Base-by-base conservation (phyloP, 2,113 vertebrate genomes). In the Pluvianellus socialis region DNA sequence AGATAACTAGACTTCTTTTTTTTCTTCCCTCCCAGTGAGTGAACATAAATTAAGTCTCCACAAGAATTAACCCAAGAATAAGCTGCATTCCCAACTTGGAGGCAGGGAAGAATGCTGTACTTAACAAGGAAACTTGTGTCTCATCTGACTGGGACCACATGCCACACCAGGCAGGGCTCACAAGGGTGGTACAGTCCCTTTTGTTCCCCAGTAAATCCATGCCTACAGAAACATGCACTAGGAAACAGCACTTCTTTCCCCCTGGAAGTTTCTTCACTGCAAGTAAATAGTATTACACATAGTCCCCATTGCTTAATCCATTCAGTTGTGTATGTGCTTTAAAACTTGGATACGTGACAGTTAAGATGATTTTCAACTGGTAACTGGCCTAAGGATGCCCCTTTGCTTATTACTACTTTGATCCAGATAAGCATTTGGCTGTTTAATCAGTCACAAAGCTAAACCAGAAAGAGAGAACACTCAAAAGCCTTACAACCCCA, bases 341-440 rank as follows among this genome's bases (percentile, higher is more conserved):
- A 33, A 47, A 56, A 82, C 61, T 87, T 76, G 83, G 73, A 49
- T 49, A 47, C 4, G 3, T 71, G 75, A 90, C 79, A 82, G 56
- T 58, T 86, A 71, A 77, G n/a, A 53, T 49, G 45, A 50, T 18
- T 47, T 91, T 70, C 79, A 95, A 33, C 53, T 85, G 83, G 73
- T 87, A 88, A 62, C 12, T 79, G 90, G 75, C 94, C 87, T 56
- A 11, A 58, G 61, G 94, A 93, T 97, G 88, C 81, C 93, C 72
- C 89, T 86, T 85, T 96, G 91, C 85, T 93, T 95, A 70, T 88
- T 92, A 90, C 74, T 92, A 44, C 91, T 96, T 96, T 96, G 92
- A 96, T 97, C 91, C 91, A 96, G 86, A 98, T 95, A 91, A 97
- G 92, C 86, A 63, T 72, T 94, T 86, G 92, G 82, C 79, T 96